These are phyloP conservation scores for Columba guinea DNA, from an alignment of 2,797 vertebrate species.

Conservation along the genomic window DNA sequence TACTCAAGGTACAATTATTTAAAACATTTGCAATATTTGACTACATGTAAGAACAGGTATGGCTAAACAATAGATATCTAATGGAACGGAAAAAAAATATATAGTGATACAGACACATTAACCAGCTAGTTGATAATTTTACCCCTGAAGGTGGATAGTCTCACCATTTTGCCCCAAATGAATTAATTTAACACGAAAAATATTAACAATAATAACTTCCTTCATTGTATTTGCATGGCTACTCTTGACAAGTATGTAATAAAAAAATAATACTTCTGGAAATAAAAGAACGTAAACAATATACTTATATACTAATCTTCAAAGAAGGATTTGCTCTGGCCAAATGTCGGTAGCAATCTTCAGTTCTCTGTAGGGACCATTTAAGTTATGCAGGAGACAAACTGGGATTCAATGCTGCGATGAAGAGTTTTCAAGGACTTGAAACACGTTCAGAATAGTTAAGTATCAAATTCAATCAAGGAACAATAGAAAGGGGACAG, in stretches of 20 bases:
- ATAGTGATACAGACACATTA: rapidly evolving
- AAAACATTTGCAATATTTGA: background rate
- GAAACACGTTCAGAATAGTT: background rate
- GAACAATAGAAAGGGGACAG: background rate
- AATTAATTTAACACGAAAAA: background rate
- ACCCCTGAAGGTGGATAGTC: background rate
- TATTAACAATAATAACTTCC: background rate
- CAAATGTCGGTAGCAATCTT: background rate
- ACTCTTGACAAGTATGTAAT: background rate
- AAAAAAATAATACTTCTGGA: background rate
- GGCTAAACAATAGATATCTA: background rate
- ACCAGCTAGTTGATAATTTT: background rate
- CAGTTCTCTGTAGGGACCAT: background rate
- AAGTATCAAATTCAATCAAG: background rate
- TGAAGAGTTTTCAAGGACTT: background rate
- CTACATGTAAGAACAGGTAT: background rate
- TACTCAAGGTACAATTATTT: background rate
- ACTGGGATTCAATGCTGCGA: background rate
- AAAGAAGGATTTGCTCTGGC: background rate
- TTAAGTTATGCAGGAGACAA: background rate
- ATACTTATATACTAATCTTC: background rate
- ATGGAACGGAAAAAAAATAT: background rate
- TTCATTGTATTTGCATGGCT: background rate
- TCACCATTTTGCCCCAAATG: background rate
- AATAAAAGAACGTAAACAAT: background rate